A percentile compares a stretch with the other conserved stretches of the same genome.
Conservation (phyloP, 2,888 invertebrate genomes). For the Candidula unifasciata region DNA sequence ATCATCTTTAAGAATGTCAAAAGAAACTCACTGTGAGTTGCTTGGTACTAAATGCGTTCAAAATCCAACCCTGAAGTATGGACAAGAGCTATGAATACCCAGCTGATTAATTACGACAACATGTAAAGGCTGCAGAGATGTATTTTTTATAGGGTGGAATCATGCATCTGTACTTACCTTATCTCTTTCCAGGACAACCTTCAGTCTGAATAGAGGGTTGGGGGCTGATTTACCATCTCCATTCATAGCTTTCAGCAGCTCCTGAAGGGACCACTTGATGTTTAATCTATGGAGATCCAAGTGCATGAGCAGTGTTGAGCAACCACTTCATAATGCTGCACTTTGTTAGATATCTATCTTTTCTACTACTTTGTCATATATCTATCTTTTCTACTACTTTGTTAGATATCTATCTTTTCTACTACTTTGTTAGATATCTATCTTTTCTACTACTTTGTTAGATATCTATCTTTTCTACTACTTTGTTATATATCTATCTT, state of each 20-base stretch:
- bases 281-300: conserved; percentile 71
- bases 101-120: not conserved
- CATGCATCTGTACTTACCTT: conserved; percentile 62
- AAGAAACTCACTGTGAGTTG: no score
- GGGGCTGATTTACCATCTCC: conserved; percentile 78
- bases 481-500: no score
- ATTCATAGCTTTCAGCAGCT: conserved; percentile 77
- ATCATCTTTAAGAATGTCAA: no score
- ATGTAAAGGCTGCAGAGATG: no score
- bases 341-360: no score
- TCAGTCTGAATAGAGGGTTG: conserved; percentile 77
- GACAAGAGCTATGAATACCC: not conserved
- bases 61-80: not conserved
- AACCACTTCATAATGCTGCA: not conserved
- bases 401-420: no score
- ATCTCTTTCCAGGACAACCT: conserved; percentile 72
- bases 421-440: no score
- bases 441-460: no score
- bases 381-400: no score
- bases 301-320: not conserved
- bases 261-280: conserved; percentile 78
- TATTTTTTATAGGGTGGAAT: not conserved
- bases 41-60: no score
- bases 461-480: no score
- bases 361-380: no score